phyloP scores from a whole-genome alignment of 2,113 vertebrate genomes.

The Caranx melampygus region DNA sequence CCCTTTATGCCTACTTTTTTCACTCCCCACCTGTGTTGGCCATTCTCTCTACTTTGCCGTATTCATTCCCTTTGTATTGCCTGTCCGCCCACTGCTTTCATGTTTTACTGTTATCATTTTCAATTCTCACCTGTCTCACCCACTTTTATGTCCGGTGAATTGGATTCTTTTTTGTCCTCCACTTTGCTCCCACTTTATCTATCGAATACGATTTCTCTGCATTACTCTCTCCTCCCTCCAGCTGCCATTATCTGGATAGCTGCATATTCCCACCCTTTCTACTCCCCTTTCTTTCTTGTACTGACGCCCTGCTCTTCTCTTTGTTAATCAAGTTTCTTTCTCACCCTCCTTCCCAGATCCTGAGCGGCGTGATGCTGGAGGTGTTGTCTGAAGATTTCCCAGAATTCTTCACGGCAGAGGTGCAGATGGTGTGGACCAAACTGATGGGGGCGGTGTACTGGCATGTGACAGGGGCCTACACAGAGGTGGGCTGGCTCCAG shows the following conservation, averaged over 20 bases:
- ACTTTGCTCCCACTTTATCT: slow-evolving; percentile 7
- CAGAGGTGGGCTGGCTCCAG: slow-evolving; percentile 96
- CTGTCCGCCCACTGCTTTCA: slow-evolving; percentile 59
- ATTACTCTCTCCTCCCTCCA: slow-evolving; percentile 1
- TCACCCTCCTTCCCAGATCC: slow-evolving; percentile 83
- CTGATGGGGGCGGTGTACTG: slow-evolving; percentile 91
- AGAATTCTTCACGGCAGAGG: slow-evolving; percentile 90
- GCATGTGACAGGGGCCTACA: slow-evolving; percentile 93
- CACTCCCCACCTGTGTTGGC: slow-evolving; percentile 11
- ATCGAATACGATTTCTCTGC: slow-evolving; percentile 1
- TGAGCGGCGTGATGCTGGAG: slow-evolving; percentile 93
- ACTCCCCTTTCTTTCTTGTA: background rate
- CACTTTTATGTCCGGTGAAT: slow-evolving; percentile 40
- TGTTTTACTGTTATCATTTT: slow-evolving; percentile 58
- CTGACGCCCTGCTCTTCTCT: background rate
- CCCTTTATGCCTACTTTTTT: slow-evolving; percentile 4
- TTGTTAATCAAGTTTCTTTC: background rate
- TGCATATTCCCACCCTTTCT: background rate
- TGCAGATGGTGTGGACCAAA: slow-evolving; percentile 93
- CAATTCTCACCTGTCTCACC: slow-evolving; percentile 67
- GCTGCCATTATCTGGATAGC: background rate
- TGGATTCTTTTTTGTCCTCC: slow-evolving; percentile 16
- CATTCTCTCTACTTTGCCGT: slow-evolving; percentile 32
- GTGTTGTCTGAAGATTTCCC: slow-evolving; percentile 91
- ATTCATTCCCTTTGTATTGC: slow-evolving; percentile 39